phyloP scores from a whole-genome alignment of 2,113 vertebrate genomes.

The Protobothrops flavoviridis region DNA sequence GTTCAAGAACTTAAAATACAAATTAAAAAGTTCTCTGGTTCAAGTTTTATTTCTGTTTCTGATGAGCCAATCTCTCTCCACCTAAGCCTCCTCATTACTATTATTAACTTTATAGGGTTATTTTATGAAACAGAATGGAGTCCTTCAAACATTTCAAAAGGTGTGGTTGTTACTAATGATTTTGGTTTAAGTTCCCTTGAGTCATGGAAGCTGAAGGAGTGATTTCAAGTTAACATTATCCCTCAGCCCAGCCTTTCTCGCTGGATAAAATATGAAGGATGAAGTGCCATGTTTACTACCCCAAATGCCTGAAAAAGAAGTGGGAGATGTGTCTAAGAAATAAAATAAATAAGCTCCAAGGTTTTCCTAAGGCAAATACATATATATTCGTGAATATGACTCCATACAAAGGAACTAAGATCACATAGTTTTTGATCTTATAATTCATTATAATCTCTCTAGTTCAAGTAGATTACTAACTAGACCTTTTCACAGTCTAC shows the following conservation, averaged over 20 bases:
- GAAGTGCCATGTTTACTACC: background rate
- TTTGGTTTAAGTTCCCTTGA: background rate
- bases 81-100: background rate
- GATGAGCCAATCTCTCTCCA: background rate
- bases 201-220: background rate
- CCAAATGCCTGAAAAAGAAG: background rate
- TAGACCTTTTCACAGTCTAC: background rate
- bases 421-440: background rate
- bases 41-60: background rate
- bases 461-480: background rate
- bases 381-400: too few species aligned
- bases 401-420: fast-evolving
- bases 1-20: background rate
- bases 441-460: background rate
- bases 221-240: background rate
- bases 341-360: background rate
- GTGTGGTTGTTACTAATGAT: background rate
- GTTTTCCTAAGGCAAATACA: background rate
- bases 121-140: background rate
- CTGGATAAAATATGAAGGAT: background rate
- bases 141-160: background rate
- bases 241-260: background rate
- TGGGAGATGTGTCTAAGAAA: background rate
- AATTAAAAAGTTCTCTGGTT: background rate
- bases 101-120: background rate